Conservation (phyloP, 2,888 invertebrate species). For the Eilema caniola region DNA sequence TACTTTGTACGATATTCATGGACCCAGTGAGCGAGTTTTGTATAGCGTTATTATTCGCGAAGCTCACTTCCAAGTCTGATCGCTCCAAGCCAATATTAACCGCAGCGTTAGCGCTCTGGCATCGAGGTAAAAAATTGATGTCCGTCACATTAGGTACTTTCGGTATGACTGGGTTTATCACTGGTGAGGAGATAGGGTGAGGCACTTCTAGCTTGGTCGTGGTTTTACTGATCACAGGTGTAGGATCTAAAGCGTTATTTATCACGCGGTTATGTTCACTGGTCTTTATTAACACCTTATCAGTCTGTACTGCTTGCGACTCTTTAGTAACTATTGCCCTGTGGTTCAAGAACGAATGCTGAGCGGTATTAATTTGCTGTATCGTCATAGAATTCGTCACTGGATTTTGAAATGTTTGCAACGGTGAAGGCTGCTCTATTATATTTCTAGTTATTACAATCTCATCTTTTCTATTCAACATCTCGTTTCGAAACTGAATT, state of each 20-base stretch:
- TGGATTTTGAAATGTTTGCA: constrained; percentile 72
- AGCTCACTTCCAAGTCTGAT: constrained; percentile 71
- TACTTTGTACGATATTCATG: constrained; percentile 70
- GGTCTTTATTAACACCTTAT: constrained; percentile 71
- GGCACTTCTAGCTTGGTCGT: constrained; percentile 82
- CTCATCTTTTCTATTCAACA: constrained; percentile 75
- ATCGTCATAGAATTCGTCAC: constrained; percentile 80
- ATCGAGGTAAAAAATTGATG: constrained; percentile 79
- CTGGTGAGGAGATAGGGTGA: constrained; percentile 82
- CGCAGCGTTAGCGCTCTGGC: constrained; percentile 81
- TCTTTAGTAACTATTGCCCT: constrained; percentile 74
- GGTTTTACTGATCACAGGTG: constrained; percentile 74
- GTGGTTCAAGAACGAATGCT: constrained; percentile 74
- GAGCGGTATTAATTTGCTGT: constrained; percentile 76
- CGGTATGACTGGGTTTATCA: constrained; percentile 80
- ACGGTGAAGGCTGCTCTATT: constrained; percentile 71
- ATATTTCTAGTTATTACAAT: constrained; percentile 76
- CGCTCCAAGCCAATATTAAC: constrained; percentile 77
- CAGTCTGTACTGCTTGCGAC: constrained; percentile 77
- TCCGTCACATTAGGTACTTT: constrained; percentile 80
- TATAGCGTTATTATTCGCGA: constrained; percentile 63
- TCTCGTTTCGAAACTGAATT: constrained; percentile 73
- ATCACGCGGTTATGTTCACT: constrained; percentile 70
- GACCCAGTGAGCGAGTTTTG: constrained; percentile 72
- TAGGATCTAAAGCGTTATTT: constrained; percentile 65